A percentile compares a stretch with the other conserved stretches of the same genome.
Evolutionary conservation across 2,888 invertebrate species (phyloP).

Genomic region (Drymonia ruficornis): DNA sequence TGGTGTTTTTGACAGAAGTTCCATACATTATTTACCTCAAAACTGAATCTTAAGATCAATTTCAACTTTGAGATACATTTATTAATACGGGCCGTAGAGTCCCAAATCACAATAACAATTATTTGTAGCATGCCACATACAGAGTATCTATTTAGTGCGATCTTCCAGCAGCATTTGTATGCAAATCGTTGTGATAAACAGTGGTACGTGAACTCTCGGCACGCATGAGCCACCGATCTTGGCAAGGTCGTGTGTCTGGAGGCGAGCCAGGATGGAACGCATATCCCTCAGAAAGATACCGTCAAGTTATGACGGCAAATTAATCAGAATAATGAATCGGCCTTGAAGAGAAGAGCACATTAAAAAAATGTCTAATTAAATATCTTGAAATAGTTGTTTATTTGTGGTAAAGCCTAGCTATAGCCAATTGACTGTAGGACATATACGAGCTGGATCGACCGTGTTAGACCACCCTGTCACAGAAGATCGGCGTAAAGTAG

Average conservation of each 20-base stretch:
- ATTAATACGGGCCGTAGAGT: no score
- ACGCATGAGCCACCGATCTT: constrained; percentile 59
- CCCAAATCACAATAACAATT: constrained; percentile 14
- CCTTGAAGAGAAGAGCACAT: constrained; percentile 42
- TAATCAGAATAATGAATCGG: constrained; percentile 47
- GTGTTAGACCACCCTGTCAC: no score
- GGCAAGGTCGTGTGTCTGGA: constrained; percentile 71
- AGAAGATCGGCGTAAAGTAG: no score
- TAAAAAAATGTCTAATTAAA: constrained; percentile 13
- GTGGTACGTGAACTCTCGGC: constrained; percentile 57
- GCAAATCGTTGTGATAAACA: constrained; percentile 70
- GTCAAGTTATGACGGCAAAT: constrained; percentile 38
- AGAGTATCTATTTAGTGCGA: constrained; percentile 46
- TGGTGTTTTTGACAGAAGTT: no score
- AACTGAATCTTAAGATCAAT: no score
- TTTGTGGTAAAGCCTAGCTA: no score
- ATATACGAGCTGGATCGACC: no score
- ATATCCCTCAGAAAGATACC: constrained; percentile 48
- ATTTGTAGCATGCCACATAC: constrained; percentile 23
- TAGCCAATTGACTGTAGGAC: no score
- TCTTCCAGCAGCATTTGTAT: constrained; percentile 61
- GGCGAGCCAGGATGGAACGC: constrained; percentile 57
- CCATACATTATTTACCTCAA: no score
- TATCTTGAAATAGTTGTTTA: no score
- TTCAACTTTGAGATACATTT: no score